These are phyloP conservation scores for Spilosoma lubricipeda DNA, from an alignment of 2,888 invertebrate genomes.

Conservation along the genomic window DNA sequence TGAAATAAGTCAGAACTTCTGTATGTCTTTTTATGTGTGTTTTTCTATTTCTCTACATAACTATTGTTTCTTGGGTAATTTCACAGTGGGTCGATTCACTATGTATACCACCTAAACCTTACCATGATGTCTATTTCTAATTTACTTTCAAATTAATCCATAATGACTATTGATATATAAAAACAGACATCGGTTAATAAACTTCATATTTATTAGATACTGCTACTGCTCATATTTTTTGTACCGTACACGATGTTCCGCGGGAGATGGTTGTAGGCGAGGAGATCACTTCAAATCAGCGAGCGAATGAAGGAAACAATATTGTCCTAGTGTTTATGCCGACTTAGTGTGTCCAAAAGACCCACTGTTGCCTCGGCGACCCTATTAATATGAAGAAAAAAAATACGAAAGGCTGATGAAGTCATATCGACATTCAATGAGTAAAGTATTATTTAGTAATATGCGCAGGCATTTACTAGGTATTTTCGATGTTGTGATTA, in stretches of 20 bases:
- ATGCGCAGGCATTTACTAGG: constrained; percentile 10
- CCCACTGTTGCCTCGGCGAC: neutral
- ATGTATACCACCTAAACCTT: neutral
- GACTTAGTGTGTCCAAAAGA: neutral
- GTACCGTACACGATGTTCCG: no score
- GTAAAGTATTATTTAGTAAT: constrained; percentile 12
- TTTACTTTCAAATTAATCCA: no score
- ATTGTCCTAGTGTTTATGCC: neutral
- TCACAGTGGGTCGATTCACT: neutral
- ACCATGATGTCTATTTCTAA: neutral
- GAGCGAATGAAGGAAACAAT: neutral
- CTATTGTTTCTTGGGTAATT: neutral
- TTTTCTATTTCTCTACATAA: neutral
- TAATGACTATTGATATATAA: no score
- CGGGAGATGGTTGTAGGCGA: neutral
- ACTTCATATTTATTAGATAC: no score
- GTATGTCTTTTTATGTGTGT: neutral
- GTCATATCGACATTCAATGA: constrained; percentile 18
- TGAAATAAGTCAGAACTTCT: neutral
- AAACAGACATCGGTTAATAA: no score
- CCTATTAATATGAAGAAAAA: constrained; percentile 10
- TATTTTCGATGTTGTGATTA: constrained; percentile 53
- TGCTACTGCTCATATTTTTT: no score
- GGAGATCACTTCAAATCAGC: neutral
- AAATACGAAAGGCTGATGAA: constrained; percentile 29